Evolutionary conservation across 2,113 vertebrate species (phyloP).

Genomic region (Ceyx melanurus): DNA sequence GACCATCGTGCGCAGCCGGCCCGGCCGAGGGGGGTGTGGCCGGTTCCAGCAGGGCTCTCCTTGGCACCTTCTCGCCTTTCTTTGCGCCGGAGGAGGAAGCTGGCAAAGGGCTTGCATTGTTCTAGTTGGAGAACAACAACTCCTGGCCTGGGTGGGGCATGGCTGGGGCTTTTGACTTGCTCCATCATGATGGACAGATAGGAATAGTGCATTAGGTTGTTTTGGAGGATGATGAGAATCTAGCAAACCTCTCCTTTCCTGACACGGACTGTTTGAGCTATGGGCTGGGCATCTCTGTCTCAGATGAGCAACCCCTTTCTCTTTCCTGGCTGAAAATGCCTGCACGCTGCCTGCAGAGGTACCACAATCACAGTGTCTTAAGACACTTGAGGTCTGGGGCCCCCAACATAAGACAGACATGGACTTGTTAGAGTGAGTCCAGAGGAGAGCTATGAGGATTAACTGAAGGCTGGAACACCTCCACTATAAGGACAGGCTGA

Average conservation of each 20-base stretch:
- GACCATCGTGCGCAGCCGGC: rapidly evolving
- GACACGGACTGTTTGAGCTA: background rate
- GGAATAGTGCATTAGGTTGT: background rate
- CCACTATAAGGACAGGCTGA: background rate
- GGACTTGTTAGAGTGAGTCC: background rate
- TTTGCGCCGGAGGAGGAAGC: slow-evolving; percentile 41
- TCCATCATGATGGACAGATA: background rate
- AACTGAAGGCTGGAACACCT: background rate
- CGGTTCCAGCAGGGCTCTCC: background rate
- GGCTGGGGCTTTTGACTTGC: background rate
- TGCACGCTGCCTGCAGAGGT: background rate
- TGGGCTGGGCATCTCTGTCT: background rate
- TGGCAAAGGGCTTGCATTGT: background rate
- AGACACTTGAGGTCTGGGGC: background rate
- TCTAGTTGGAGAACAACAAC: background rate
- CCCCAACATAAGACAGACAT: background rate
- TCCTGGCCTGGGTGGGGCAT: background rate
- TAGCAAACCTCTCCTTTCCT: background rate
- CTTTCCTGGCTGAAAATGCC: background rate
- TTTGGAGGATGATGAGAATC: background rate
- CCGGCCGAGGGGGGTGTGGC: background rate
- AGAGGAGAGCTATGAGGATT: background rate
- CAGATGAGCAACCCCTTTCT: background rate
- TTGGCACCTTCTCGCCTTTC: background rate
- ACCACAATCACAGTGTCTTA: rapidly evolving